Base-by-base conservation (phyloP, 2,888 invertebrate genomes). In the Patella depressa region DNA sequence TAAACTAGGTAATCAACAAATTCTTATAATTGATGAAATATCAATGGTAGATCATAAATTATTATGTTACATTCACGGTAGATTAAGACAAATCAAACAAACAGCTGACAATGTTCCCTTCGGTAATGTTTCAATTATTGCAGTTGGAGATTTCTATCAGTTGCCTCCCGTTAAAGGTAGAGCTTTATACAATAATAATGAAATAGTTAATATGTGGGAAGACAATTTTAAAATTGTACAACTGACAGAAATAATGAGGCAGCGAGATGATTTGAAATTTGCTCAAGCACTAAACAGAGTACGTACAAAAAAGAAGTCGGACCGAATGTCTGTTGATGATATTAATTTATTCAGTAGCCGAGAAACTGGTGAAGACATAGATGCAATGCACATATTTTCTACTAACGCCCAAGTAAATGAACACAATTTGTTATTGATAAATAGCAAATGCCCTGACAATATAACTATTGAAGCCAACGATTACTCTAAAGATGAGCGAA, bases 11-110 rank as follows among this genome's bases (percentile, higher is more conserved):
- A 75, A 59, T 75, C 11, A 75, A 34, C 19, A 57, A 75, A 45
- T 77, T 34, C 70, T 77, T 7, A 77, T 77, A 9, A 75, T 77
- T 75, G 77, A 77, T 45, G 77, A 79, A 74, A 65, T 79, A n/a
- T 77, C 74, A 1, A 74, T 79, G 71, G 65, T 79, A 4, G 53
- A 73, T 19, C 53, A 59, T 24, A 53, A 55, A 54, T 15, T 78
- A 2, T 65, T 74, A 73, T 24, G 34, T 15, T 77, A 77, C 17
- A 65, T 79, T 7, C 74, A 79, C 71, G 65, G 71, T 9, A 77
- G 77, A 17, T 53, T 79, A n/a, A 55, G 24, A 53, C 79, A 78
- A 29, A 79, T 79, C 17, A 79, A 78, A 74, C 29, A 70, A 24
- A 57, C 65, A 65, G 2, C 29, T 57, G 74, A 74, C n/a, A 7